A percentile compares a stretch with the other conserved stretches of the same genome.
These are phyloP conservation scores for Diorhabda sublineata DNA, from an alignment of 1,140 invertebrate genomes.

Conservation along the genomic window DNA sequence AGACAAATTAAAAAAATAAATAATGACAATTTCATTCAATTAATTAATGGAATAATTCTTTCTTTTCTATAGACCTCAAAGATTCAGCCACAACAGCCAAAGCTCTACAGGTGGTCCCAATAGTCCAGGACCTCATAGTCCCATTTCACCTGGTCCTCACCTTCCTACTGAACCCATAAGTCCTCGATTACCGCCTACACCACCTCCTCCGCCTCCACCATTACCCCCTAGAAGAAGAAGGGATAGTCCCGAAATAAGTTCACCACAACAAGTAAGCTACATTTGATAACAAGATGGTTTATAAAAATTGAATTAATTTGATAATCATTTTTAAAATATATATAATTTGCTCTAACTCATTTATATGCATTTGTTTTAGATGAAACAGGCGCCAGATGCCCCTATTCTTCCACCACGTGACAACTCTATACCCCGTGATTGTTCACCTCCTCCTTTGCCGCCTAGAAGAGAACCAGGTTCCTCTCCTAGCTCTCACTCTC, in stretches of 20 bases:
- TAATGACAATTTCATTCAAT: too few relatives aligned
- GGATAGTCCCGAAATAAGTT: slow-evolving; percentile 56
- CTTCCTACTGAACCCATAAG: slow-evolving; percentile 51
- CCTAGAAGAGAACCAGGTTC: slow-evolving; percentile 52
- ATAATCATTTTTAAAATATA: not conserved
- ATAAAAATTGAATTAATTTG: too few relatives aligned
- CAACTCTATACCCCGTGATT: slow-evolving; percentile 43
- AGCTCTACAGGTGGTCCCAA: slow-evolving; percentile 39
- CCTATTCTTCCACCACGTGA: slow-evolving; percentile 56
- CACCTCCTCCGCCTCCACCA: slow-evolving; percentile 53
- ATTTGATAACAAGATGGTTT: too few relatives aligned
- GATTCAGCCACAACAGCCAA: slow-evolving; percentile 30
- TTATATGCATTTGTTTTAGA: slow-evolving; percentile 27
- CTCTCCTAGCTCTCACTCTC: slow-evolving; percentile 48
- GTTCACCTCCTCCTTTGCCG: slow-evolving; percentile 59
- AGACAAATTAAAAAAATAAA: not conserved
- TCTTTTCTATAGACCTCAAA: slow-evolving; percentile 26
- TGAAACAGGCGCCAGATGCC: slow-evolving; percentile 55
- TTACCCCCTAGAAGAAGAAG: slow-evolving; percentile 57
- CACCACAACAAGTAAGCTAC: slow-evolving; percentile 50
- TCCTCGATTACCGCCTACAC: slow-evolving; percentile 41
- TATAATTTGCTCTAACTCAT: too few relatives aligned
- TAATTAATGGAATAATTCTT: not conserved
- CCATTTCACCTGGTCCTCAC: slow-evolving; percentile 52
- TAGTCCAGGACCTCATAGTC: slow-evolving; percentile 48